These are phyloP conservation scores for Pterocles gutturalis DNA, from an alignment of 2,113 vertebrate species.

Conservation along the genomic window DNA sequence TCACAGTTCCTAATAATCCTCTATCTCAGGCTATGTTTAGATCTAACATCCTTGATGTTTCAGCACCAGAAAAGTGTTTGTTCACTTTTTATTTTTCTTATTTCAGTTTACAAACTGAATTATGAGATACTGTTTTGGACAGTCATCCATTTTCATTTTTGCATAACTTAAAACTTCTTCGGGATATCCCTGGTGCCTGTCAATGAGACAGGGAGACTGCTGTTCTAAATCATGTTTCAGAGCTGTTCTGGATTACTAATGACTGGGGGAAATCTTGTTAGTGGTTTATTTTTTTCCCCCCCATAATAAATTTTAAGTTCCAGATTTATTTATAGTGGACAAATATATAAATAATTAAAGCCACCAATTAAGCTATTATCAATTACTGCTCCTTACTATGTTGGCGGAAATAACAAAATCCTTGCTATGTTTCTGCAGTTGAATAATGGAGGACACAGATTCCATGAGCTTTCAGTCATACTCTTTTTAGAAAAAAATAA, in stretches of 20 bases:
- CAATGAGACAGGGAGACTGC: not conserved
- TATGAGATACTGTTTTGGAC: not conserved
- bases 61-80: not conserved
- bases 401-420: not conserved
- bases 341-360: not conserved
- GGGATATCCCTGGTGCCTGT: not conserved
- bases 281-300: not conserved
- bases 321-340: not conserved
- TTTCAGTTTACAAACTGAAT: not conserved
- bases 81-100: not conserved
- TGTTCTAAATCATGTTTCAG: not conserved
- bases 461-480: not conserved
- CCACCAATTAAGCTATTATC: not conserved
- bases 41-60: not conserved
- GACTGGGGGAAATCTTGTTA: not conserved
- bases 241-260: not conserved
- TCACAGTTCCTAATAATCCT: not conserved
- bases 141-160: not conserved
- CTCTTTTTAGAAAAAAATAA: not conserved
- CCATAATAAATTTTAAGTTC: not conserved
- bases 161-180: not conserved
- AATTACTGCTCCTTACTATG: not conserved
- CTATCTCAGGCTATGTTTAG: rapidly evolving
- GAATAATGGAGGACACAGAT: not conserved
- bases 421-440: not conserved